Evolutionary conservation across 2,888 invertebrate genomes (phyloP).

Genomic region (Heliothis peltigera): DNA sequence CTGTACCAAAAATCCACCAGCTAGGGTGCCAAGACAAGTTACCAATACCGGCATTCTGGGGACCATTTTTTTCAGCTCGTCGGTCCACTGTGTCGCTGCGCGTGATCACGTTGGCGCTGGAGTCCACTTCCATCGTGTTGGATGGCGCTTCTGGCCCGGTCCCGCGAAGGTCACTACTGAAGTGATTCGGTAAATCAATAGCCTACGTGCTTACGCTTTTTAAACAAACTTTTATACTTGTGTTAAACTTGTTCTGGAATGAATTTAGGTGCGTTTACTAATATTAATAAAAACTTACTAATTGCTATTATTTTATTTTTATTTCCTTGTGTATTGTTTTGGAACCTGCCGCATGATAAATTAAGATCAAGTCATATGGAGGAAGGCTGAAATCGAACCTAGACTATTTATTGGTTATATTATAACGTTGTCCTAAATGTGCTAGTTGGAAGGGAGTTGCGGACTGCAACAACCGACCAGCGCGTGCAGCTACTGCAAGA

Average conservation of each 20-base stretch:
- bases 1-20: too few species aligned
- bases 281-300: conserved; percentile 4
- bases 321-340: not conserved
- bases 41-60: too few species aligned
- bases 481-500: too few species aligned
- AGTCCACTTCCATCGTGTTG: conserved; percentile 39
- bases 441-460: too few species aligned
- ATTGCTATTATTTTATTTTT: conserved; percentile 1
- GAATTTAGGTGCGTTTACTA: not conserved
- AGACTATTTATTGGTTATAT: too few species aligned
- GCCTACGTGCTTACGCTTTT: not conserved
- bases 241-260: not conserved
- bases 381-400: too few species aligned
- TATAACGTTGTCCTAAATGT: too few species aligned
- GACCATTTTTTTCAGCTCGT: conserved; percentile 65
- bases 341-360: too few species aligned
- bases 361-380: too few species aligned
- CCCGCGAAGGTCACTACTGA: conserved; percentile 15
- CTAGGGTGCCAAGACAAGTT: too few species aligned
- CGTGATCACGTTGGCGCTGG: conserved; percentile 80
- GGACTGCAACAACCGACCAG: too few species aligned
- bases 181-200: conserved; percentile 10
- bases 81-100: conserved; percentile 83
- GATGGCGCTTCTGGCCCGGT: not conserved
- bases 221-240: not conserved